phyloP scores from a whole-genome alignment of 1,140 invertebrate genomes.

The Papilio aristodemus region DNA sequence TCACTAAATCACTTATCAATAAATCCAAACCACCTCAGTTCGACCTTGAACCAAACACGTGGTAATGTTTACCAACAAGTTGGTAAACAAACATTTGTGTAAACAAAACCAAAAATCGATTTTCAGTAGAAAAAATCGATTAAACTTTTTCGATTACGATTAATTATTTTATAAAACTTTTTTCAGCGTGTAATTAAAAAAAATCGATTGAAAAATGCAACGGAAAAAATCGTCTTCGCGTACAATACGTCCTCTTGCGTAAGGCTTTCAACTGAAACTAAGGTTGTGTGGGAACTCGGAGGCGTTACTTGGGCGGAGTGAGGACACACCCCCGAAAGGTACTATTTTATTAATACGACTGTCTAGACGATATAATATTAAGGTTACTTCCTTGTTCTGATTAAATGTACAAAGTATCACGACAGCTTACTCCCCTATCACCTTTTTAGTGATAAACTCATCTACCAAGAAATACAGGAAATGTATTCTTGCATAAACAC shows the following conservation, averaged over 20 bases:
- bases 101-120: constrained; percentile 11
- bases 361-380: constrained; percentile 28
- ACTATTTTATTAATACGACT: constrained; percentile 24
- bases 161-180: not conserved
- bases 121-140: not conserved
- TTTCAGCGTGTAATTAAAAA: not conserved
- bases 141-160: not conserved
- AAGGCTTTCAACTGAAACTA: not conserved
- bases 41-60: constrained; percentile 23
- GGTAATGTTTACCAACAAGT: constrained; percentile 20
- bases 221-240: not conserved
- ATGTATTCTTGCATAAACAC: too few species aligned
- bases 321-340: constrained; percentile 24
- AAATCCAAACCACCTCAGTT: not conserved
- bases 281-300: not conserved
- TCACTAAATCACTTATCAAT: constrained; percentile 12
- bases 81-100: constrained; percentile 21
- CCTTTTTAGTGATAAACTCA: too few species aligned
- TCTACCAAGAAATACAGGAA: too few species aligned
- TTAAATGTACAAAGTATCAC: too few species aligned
- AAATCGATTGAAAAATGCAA: not conserved
- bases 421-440: too few species aligned
- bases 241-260: constrained; percentile 4
- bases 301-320: constrained; percentile 23
- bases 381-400: constrained; percentile 20